Conservation (phyloP, 2,797 vertebrate genomes). For the Acridotheres tristis region DNA sequence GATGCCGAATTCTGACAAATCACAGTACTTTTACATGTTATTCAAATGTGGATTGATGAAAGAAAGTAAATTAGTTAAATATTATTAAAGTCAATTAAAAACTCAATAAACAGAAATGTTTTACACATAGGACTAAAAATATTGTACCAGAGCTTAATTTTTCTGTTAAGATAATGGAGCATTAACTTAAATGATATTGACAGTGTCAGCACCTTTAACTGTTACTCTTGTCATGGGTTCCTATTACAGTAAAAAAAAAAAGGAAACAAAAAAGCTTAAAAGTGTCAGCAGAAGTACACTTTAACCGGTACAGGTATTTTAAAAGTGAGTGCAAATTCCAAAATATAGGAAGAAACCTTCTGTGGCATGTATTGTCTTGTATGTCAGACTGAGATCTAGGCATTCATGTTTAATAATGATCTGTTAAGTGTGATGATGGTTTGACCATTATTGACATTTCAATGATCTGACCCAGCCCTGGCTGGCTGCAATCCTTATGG, state of each 20-base stretch:
- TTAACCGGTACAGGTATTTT: not conserved
- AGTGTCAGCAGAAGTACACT: not conserved
- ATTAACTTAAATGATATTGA: not conserved
- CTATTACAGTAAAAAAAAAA: not conserved
- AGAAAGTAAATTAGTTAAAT: not conserved
- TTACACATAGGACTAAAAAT: not conserved
- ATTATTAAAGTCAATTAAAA: not conserved
- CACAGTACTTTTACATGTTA: not conserved
- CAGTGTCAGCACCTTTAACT: not conserved
- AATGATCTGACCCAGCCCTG: not conserved
- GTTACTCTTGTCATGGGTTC: not conserved
- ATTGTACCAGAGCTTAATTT: not conserved
- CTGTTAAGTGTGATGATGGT: not conserved
- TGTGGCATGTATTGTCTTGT: not conserved
- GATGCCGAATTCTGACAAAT: not conserved
- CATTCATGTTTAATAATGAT: not conserved
- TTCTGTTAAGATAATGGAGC: not conserved
- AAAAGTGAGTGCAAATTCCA: not conserved
- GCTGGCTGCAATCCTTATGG: not conserved
- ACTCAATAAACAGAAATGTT: not conserved
- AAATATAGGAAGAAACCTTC: not conserved
- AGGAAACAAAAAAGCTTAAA: slow-evolving; percentile 30
- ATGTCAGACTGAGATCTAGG: not conserved
- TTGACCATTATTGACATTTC: not conserved
- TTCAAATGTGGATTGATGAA: not conserved